Evolutionary conservation across 2,113 vertebrate genomes (phyloP).

Genomic region (Redunca redunca): DNA sequence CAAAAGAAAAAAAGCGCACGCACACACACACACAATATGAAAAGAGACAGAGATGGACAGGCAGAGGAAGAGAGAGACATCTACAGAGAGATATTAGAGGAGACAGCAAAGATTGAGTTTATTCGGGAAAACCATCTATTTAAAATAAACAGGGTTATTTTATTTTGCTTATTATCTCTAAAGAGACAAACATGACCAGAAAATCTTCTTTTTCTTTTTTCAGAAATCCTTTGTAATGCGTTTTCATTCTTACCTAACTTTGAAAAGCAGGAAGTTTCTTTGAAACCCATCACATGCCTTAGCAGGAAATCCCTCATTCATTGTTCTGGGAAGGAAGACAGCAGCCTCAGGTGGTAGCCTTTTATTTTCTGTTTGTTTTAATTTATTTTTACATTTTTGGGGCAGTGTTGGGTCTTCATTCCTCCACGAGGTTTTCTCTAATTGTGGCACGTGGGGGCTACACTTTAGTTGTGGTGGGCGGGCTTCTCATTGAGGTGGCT

Average conservation of each 20-base stretch:
- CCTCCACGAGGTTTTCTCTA: background rate
- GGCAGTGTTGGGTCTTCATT: background rate
- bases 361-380: background rate
- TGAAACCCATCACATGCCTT: background rate
- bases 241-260: background rate
- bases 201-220: background rate
- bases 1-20: background rate
- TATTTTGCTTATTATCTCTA: background rate
- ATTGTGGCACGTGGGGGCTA: background rate
- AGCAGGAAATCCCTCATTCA: background rate
- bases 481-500: background rate
- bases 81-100: background rate
- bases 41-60: background rate
- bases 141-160: background rate
- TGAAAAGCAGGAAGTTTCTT: background rate
- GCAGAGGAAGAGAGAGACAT: background rate
- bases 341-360: background rate
- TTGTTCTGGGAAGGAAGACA: background rate
- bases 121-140: background rate
- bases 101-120: background rate
- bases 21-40: rapidly evolving
- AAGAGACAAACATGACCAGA: slow-evolving; percentile 8
- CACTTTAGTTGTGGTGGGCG: background rate
- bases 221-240: slow-evolving; percentile 25
- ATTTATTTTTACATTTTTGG: background rate